A percentile compares a stretch with the other conserved stretches of the same genome.
These are phyloP conservation scores for Crotalus adamanteus DNA, from an alignment of 2,797 vertebrate genomes.

Conservation along the genomic window DNA sequence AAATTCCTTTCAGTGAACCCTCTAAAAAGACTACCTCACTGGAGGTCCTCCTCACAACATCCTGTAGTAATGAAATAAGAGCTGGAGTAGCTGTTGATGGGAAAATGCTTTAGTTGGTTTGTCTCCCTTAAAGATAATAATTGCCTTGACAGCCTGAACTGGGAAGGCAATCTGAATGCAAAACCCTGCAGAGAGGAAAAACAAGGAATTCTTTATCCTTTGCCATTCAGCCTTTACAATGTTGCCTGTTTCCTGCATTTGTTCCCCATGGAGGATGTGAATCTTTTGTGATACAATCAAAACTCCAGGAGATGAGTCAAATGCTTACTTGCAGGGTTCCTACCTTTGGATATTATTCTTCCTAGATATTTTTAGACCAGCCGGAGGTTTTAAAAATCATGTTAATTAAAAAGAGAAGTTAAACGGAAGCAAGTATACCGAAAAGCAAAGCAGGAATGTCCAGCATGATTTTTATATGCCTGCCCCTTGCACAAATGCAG, in stretches of 20 bases:
- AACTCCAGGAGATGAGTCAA: slow-evolving; percentile 23
- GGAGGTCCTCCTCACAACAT: not conserved
- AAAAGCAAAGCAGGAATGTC: not conserved
- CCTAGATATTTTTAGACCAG: slow-evolving; percentile 17
- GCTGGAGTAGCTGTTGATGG: not conserved
- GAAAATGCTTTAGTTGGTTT: not conserved
- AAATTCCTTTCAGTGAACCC: not conserved
- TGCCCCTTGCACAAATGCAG: too few species aligned
- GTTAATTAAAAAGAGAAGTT: not conserved
- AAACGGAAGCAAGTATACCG: not conserved
- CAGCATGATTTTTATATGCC: not conserved
- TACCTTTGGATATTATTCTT: slow-evolving; percentile 21
- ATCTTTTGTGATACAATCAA: slow-evolving; percentile 4
- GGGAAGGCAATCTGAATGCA: not conserved
- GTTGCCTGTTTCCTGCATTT: not conserved
- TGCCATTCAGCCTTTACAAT: not conserved
- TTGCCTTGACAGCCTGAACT: not conserved
- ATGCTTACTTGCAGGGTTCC: not conserved
- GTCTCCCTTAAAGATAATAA: not conserved
- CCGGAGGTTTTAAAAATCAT: not conserved
- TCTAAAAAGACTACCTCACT: not conserved
- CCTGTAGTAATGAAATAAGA: not conserved
- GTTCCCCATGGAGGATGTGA: slow-evolving; percentile 3
- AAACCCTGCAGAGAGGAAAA: not conserved
- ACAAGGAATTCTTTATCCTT: not conserved